Evolutionary conservation across 1,140 invertebrate genomes (phyloP), one percentile per base, ranked within the genome.

Genomic region (Drosophila parvula): DNA sequence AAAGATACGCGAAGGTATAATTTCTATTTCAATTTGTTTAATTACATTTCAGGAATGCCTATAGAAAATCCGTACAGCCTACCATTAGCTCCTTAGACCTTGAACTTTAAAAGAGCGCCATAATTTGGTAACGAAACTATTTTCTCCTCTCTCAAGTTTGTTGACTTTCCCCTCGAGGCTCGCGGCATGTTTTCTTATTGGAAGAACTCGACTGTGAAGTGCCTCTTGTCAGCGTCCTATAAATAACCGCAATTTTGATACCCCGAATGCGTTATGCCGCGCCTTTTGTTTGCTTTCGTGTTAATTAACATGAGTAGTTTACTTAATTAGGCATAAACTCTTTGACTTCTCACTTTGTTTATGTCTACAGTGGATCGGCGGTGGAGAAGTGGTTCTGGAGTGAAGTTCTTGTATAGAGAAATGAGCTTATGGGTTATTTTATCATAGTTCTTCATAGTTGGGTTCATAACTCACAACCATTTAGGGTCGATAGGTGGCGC

Each of bases 291-390:
- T 89, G 81, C 74, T 81, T 81, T 71, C 58, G 78, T 80, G 84
- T 90, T 89, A 89, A 89, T 90, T 90, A 89, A 84, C 78, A 78
- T 62, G 74, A 90, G 85, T 81, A 89, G 84, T 89, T 89, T 89
- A 74, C 81, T 79, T 84, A 89, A 89, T 89, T 89, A 84, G 79
- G 84, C 81, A 51, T 79, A 64, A 79, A 79, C 73, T 79, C 50
- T 60, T 47, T 60, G 57, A 53, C 44, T 78, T 22, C 40, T 47
- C 50, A 16, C 70, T 75, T 80, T 84, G 80, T 86, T 77, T 86
- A 86, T 86, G 78, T 81, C 75, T 81, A 44, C 16, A 36, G 18
- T 41, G 50, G 38, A 40, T 57, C 7, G 34, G 70, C 48, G 56
- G 50, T 36, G 51, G 71, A 43, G 45, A 48, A 48, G 47, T 50